A percentile compares a stretch with the other conserved stretches of the same genome.
phyloP scores from a whole-genome alignment of 1,140 invertebrate species.

The Eueides isabella region DNA sequence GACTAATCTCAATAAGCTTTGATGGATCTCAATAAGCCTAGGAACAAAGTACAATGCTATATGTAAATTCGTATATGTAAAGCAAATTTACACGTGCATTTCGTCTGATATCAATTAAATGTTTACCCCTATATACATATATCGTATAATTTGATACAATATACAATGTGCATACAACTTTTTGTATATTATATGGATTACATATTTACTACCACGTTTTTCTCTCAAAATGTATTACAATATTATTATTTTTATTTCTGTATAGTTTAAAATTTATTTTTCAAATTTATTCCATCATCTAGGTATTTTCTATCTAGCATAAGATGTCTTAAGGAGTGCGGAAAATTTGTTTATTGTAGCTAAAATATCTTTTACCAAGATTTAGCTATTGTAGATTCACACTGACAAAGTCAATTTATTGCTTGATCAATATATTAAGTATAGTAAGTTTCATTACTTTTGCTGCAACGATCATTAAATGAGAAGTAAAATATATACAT shows the following conservation, averaged over 20 bases:
- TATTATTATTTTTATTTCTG: too few relatives aligned
- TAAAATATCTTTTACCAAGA: too few relatives aligned
- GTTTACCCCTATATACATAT: background rate
- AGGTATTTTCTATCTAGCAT: too few relatives aligned
- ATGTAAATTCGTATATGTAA: background rate
- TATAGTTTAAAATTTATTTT: too few relatives aligned
- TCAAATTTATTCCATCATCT: too few relatives aligned
- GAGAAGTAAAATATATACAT: background rate
- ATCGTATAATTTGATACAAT: background rate
- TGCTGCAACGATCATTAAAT: background rate
- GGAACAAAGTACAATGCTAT: background rate
- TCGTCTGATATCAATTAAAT: background rate
- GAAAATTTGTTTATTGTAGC: too few relatives aligned
- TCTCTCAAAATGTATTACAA: too few relatives aligned
- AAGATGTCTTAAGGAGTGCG: too few relatives aligned
- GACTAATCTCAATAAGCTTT: slow-evolving; percentile 14
- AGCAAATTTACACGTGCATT: slow-evolving; percentile 10
- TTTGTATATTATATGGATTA: background rate
- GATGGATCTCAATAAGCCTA: slow-evolving; percentile 3
- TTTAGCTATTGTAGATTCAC: background rate
- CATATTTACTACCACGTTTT: too few relatives aligned
- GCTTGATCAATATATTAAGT: background rate
- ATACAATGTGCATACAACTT: background rate
- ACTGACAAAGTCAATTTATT: background rate
- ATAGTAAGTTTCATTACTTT: background rate